These are phyloP conservation scores for Agrochola lychnidis DNA, from an alignment of 2,888 invertebrate species.

Conservation along the genomic window DNA sequence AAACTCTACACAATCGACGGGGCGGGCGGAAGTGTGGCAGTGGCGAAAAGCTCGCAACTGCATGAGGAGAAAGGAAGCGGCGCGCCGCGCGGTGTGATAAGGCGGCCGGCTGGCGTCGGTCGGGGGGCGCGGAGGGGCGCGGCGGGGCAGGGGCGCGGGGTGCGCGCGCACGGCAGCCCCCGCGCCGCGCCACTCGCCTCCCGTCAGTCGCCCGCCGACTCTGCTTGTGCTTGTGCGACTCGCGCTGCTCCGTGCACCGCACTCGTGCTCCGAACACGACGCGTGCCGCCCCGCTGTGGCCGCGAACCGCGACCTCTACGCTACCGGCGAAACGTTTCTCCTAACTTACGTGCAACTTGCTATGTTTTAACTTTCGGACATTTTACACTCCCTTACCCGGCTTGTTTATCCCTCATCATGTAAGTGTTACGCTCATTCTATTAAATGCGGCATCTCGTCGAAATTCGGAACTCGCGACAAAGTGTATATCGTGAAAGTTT, in stretches of 20 bases:
- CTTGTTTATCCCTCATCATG: slow-evolving; percentile 90
- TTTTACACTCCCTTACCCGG: slow-evolving; percentile 88
- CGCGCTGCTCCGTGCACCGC: slow-evolving; percentile 90
- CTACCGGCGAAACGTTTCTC: slow-evolving; percentile 90
- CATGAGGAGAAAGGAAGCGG: slow-evolving; percentile 90
- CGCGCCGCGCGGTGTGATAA: slow-evolving; percentile 89
- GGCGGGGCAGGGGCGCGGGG: slow-evolving; percentile 77
- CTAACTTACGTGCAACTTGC: slow-evolving; percentile 89
- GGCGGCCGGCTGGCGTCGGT: slow-evolving; percentile 87
- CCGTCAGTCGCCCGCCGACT: slow-evolving; percentile 92
- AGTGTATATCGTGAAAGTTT: slow-evolving; percentile 86
- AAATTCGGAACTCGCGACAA: slow-evolving; percentile 88
- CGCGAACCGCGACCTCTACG: slow-evolving; percentile 92
- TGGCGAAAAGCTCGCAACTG: slow-evolving; percentile 90
- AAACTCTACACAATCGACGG: slow-evolving; percentile 84
- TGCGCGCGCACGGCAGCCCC: slow-evolving; percentile 88
- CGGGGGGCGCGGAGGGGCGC: slow-evolving; percentile 76
- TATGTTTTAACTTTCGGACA: slow-evolving; percentile 89
- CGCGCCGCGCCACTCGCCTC: slow-evolving; percentile 85
- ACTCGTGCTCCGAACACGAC: slow-evolving; percentile 90
- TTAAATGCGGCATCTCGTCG: slow-evolving; percentile 85
- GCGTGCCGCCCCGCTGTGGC: slow-evolving; percentile 90
- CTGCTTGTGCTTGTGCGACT: slow-evolving; percentile 90
- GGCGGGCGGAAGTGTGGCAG: slow-evolving; percentile 89
- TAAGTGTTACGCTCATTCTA: slow-evolving; percentile 89